Base-by-base conservation (phyloP, 2,113 vertebrate genomes). In the Pomatorhinus ruficollis region DNA sequence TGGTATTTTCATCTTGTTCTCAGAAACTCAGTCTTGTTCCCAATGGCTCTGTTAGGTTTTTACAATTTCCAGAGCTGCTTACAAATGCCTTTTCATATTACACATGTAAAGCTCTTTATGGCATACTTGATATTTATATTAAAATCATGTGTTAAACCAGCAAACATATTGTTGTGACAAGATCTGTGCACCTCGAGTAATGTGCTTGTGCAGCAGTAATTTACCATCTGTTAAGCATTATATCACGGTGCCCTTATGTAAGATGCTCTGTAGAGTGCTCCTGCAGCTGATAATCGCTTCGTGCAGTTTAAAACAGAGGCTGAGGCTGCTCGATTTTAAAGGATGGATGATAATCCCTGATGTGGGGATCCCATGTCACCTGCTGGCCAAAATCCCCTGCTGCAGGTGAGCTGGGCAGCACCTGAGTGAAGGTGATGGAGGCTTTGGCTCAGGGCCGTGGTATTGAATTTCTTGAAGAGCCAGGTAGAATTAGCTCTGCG, bases 101-200 rank as follows among this genome's bases (percentile, higher is more conserved):
- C 71, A 12, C 6, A 33, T 49, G 47, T 66, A 91, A 96, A 76
- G 93, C 8, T 45, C 89, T 95, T 92, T 95, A 71, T 66, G 86
- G 35, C 77, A 61, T 35, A 7, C 72, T 94, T 47, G 92, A 57
- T 94, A 86, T 94, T 96, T 87, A 35, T 85, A 83, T 92, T 88
- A 90, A 91, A 93, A 82, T 68, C 83, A 22, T 74, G 89, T 87
- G 70, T 92, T 90, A 84, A 91, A 63, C 85, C 56, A 64, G 90
- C 72, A 89, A 97, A 95, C 95, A 89, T 96, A 95, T 95, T 97
- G 95, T 92, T 82, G 90, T 82, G 95, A 90, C 72, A 74, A 89
- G 96, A 95, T 95, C 93, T 89, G 93, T 83, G 88, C 96, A 95
- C 95, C 90, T 95, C 82, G 17, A 69, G 71, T 91, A 96, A 94